phyloP scores from a whole-genome alignment of 1,140 invertebrate species.

The Rhagoletis pomonella region DNA sequence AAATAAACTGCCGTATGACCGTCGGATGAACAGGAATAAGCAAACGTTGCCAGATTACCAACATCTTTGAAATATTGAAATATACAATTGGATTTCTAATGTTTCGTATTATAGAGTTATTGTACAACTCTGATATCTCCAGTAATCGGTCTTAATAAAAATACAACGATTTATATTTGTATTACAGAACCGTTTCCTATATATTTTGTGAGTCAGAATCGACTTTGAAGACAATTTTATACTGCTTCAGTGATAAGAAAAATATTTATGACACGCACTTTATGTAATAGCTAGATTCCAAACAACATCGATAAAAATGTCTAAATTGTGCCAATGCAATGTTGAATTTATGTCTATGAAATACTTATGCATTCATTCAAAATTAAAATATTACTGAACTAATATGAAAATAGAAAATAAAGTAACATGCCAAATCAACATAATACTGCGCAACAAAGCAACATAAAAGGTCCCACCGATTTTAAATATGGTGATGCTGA shows the following conservation, averaged over 20 bases:
- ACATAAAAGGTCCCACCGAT: conserved; percentile 4
- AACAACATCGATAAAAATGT: background rate
- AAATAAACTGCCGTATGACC: conserved; percentile 15
- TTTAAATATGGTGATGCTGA: conserved; percentile 58
- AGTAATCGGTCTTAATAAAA: no score
- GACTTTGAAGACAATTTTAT: no score
- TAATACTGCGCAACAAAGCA: conserved; percentile 21
- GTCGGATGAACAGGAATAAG: background rate
- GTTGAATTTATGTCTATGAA: conserved; percentile 9
- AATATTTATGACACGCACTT: no score
- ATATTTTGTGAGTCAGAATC: no score
- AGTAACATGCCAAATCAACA: conserved; percentile 6
- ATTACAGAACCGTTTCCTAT: no score
- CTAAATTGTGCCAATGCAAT: conserved; percentile 13
- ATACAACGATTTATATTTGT: no score
- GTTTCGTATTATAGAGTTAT: no score
- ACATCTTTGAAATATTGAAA: background rate
- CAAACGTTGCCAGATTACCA: background rate
- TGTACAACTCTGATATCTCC: no score
- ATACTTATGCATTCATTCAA: background rate
- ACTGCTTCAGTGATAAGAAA: no score
- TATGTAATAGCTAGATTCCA: background rate
- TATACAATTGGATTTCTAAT: no score
- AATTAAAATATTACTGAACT: background rate
- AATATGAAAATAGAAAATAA: background rate